Percentiles rank a stretch among this genome's conserved stretches.
phyloP scores from a whole-genome alignment of 2,888 invertebrate species.

The Calameuta idolon region DNA sequence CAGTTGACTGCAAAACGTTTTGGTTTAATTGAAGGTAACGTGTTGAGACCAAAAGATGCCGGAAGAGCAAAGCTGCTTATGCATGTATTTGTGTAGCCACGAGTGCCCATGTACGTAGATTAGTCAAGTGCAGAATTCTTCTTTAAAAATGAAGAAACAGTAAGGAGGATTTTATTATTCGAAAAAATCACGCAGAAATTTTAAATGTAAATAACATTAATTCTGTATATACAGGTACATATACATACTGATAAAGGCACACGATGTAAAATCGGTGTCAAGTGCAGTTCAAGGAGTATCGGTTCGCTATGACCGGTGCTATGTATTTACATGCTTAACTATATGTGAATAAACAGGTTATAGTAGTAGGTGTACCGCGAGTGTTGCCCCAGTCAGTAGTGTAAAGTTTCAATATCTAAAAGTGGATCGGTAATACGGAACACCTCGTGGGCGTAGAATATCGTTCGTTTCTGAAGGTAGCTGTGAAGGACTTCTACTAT shows the following conservation, averaged over 20 bases:
- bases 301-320: neutral
- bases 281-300: neutral
- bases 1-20: neutral
- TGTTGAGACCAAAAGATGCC: neutral
- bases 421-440: neutral
- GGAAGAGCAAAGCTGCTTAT: neutral
- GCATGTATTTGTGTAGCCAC: neutral
- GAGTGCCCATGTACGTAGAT: neutral
- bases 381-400: neutral
- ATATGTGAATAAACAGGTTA: neutral
- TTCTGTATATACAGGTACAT: neutral
- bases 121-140: neutral
- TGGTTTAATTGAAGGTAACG: neutral
- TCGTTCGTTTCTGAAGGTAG: neutral
- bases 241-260: neutral
- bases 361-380: neutral
- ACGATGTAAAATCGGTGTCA: neutral
- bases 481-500: neutral
- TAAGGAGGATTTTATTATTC: neutral
- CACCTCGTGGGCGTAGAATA: neutral
- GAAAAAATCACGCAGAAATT: neutral
- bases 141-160: neutral
- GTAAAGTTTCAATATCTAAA: neutral
- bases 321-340: too few species aligned
- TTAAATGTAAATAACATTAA: neutral